Base-by-base conservation (phyloP, 2,797 vertebrate genomes). In the Malacoraja senta region DNA sequence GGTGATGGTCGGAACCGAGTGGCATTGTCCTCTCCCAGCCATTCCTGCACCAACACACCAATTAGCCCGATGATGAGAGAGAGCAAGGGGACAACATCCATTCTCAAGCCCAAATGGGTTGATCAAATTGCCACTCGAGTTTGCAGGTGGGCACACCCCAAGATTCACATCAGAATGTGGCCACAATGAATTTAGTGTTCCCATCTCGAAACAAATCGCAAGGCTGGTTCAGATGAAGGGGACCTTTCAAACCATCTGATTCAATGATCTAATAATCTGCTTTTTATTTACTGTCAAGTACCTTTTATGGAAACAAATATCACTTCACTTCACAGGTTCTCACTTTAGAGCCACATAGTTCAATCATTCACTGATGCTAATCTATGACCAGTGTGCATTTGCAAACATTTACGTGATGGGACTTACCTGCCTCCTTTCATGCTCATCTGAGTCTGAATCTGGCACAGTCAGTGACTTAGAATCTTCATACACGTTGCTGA, bases 401-500 rank as follows among this genome's bases (percentile, higher is more conserved):
- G n/a, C 17, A 35, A 35, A 21, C 77, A 35, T 68, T 68, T 4
- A 35, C 10, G 7, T 35, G 1, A 21, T 10, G 1, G 8, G 3
- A 53, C 94, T 94, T 94, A 95, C 98, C 97, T 96, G 97, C 94
- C 95, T 97, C 96, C 95, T 96, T 93, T 96, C 98, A 1, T 93
- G 94, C 1, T 94, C 94, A 80, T 76, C 38, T n/a, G 95, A 94
- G 86, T 96, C 95, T 0, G 94, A 95, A 53, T 96, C 95, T 0
- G 94, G 72, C 74, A 93, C 1, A 15, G 95, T 95, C 19, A 95
- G 93, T 0, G 93, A 3, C 71, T 93, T 95, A 78, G 94, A 92
- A 0, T 95, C 93, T 13, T 94, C 94, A 0, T 94, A 94, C 74
- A 93, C 93, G 78, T 95, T 95, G 0, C 95, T 95, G 84, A 97